These are phyloP conservation scores for Anthophora plumipes DNA, from an alignment of 2,888 invertebrate genomes.

Conservation along the genomic window DNA sequence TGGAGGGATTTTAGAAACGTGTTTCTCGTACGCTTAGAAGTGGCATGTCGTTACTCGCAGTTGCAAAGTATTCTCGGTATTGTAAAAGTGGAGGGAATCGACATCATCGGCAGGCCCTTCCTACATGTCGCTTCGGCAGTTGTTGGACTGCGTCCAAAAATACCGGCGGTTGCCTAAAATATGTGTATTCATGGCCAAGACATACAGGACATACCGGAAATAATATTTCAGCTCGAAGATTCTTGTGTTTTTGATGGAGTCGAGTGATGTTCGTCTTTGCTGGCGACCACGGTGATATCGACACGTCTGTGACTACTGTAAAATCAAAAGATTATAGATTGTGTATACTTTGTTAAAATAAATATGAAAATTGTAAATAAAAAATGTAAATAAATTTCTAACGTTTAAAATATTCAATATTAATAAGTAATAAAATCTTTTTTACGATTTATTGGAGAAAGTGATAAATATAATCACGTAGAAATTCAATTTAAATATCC, in stretches of 20 bases:
- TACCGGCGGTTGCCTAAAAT: conserved; percentile 42
- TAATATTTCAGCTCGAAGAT: conserved; percentile 58
- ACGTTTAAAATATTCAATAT: not conserved
- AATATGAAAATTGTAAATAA: not conserved
- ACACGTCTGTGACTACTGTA: not conserved
- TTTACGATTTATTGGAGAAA: not conserved
- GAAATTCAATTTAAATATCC: conserved; percentile 29
- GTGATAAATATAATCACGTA: not conserved
- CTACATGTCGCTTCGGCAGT: conserved; percentile 38
- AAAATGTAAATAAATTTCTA: not conserved
- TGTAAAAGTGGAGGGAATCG: conserved; percentile 40
- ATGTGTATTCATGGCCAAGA: conserved; percentile 42
- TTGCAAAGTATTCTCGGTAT: conserved; percentile 45
- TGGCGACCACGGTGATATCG: conserved; percentile 30
- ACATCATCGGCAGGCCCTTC: conserved; percentile 45
- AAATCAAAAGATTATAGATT: not conserved
- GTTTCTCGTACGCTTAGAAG: conserved; percentile 9
- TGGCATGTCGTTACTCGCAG: conserved; percentile 28
- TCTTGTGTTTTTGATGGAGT: conserved; percentile 27
- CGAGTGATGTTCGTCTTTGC: conserved; percentile 8
- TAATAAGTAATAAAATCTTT: no score
- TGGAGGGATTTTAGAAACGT: conserved; percentile 33
- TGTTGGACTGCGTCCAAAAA: conserved; percentile 62
- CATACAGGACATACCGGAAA: conserved; percentile 59
- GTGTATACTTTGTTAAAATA: not conserved